phyloP scores from a whole-genome alignment of 2,888 invertebrate genomes.

The Cryptus armator region DNA sequence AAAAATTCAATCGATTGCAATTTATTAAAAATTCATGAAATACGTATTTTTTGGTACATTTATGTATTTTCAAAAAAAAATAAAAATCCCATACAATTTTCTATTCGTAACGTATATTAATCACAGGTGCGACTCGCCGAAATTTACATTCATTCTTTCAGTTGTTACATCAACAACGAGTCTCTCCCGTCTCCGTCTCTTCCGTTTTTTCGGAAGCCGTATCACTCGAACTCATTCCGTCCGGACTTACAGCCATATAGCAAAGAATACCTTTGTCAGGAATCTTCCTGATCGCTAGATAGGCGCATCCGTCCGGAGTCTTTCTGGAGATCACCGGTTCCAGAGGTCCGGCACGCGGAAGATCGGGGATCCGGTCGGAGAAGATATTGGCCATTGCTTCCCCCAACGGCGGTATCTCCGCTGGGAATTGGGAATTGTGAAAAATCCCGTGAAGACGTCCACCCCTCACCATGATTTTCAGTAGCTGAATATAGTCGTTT shows the following conservation, averaged over 20 bases:
- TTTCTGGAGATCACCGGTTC: slow-evolving; percentile 86
- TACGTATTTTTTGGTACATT: too few species aligned
- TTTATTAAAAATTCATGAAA: not conserved
- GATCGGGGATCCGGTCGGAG: slow-evolving; percentile 78
- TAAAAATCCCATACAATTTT: too few species aligned
- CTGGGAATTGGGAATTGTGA: slow-evolving; percentile 84
- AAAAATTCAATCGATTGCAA: not conserved
- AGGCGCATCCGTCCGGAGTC: slow-evolving; percentile 86
- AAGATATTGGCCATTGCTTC: slow-evolving; percentile 85
- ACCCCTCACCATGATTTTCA: slow-evolving; percentile 86
- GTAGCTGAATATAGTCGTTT: slow-evolving; percentile 86
- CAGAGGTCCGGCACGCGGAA: slow-evolving; percentile 86
- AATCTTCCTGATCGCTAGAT: slow-evolving; percentile 86
- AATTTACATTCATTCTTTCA: too few species aligned
- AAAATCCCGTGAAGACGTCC: slow-evolving; percentile 86
- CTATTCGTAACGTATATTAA: too few species aligned
- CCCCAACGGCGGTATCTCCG: slow-evolving; percentile 84
- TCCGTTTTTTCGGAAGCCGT: slow-evolving; percentile 33
- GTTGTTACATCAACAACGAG: not conserved
- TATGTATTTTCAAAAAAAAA: too few species aligned
- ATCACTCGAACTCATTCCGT: slow-evolving; percentile 57
- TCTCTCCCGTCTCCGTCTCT: not conserved
- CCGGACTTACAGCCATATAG: slow-evolving; percentile 87
- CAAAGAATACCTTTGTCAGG: slow-evolving; percentile 87
- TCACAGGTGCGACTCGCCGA: too few species aligned